Base-by-base conservation (phyloP, 2,113 vertebrate genomes). In the Alethe diademata region DNA sequence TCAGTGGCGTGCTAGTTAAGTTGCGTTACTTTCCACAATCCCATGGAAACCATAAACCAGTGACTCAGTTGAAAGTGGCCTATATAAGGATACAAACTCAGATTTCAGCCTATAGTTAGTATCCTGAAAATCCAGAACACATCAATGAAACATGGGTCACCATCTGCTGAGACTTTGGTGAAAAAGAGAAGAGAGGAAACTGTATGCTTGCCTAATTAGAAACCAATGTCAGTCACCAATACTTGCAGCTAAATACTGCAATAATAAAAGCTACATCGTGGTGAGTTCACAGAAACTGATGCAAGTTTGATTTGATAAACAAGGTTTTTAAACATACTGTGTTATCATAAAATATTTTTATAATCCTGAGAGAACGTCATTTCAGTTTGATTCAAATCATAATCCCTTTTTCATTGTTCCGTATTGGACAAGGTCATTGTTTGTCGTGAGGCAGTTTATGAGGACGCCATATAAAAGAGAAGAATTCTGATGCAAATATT, bases 11-110 rank as follows among this genome's bases (percentile, higher is more conserved):
- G 25, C 15, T 82, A 50, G 78, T 79, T 90, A 88, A 81, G 73
- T 92, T 25, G 72, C 45, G 53, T 72, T 82, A 57, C 78, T 93
- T 93, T 93, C 62, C 81, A 73, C 1, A 16, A 73, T 88, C 62
- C 85, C 85, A 88, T 82, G 93, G 92, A 95, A 96, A 88, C 50
- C 74, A 73, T 45, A 95, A 93, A 92, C 85, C 50, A 86, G 28
- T 61, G 25, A 47, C 51, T 90, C 71, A 50, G 36, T 76, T 79
- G 62, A 90, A 88, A 88, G 70, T 0, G 18, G 36, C 42, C 62
- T 90, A 57, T 70, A 66, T 76, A 79, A 82, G 19, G 78, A 29
- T 35, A 33, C 23, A 94, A 92, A 90, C 48, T 92, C 90, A 81
- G 79, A 85, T 72, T 93, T 92, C 82, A 76, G 14, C 25, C 66